Evolutionary conservation across 1,140 invertebrate genomes (phyloP), one percentile per base, ranked within the genome.

Genomic region (Trichonephila clavipes): DNA sequence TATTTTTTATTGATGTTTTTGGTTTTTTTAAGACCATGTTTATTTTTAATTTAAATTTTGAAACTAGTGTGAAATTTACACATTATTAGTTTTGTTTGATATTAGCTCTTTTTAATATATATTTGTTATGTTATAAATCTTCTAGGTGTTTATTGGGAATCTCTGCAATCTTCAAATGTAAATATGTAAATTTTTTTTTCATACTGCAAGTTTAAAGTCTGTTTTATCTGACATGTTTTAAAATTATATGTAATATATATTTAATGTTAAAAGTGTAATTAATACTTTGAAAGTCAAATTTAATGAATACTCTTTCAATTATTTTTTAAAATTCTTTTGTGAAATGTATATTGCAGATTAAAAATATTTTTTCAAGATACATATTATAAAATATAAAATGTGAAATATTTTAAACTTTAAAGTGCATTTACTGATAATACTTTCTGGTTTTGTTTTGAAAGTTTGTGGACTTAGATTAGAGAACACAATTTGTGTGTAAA

Each of bases 31-130:
- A 21, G n/a, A 44, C 40, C 16, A 44, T 44, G 1, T 51, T 83
- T 83, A n/a, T 58, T 83, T 83, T 83, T 77, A 77, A 28, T 28
- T 77, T 28, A n/a, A 77, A 77, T 77, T 14, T 24, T 77, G 10
- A 21, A 77, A 77, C 34, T 28, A 18, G 72, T 16, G 16, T 24
- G 18, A 18, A 64, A 64, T 21, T 19, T 19, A 6, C 21, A 64
- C 16, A 64, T 64, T 64, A 64, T 18, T 21, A 64, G 5, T 64
- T 64, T 64, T 64, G 62, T 64, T 64, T 64, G 62, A 64, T 64
- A 21, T 64, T 64, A 19, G 16, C 24, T 10, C 10, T 51, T 77
- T 77, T 14, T 86, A 59, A 19, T 24, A 86, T 28, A 24, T 51
- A 86, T 24, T 12, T 28, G 16, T 64, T 59, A n/a, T 88, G 87